Base-by-base conservation (phyloP, 2,113 vertebrate genomes). In the Entelurus aequoreus region DNA sequence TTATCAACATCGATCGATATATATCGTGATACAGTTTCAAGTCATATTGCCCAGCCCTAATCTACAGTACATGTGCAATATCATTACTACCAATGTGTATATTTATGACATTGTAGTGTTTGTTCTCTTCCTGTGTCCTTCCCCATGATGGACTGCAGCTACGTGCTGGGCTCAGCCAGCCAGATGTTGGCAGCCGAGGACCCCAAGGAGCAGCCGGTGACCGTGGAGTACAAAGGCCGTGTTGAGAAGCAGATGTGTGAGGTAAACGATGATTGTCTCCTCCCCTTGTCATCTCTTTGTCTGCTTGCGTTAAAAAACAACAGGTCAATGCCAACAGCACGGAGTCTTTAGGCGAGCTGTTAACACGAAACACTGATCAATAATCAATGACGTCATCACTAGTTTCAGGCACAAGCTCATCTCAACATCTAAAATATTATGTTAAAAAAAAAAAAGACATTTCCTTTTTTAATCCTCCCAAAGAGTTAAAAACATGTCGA, bases 191-290 rank as follows among this genome's bases (percentile, higher is more conserved):
- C 88, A 81, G 80, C 73, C 75, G 76, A 83, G 76, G 81, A 72
- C 75, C 9, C 68, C 40, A 64, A 80, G 60, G 83, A 88, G 72
- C 75, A 71, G 66, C 87, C 73, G 3, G 83, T 89, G n/a, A 90
- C 90, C 0, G 59, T 89, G 60, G 88, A 91, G 77, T 82, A 86
- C 84, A 77, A 73, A 67, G 60, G 53, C 44, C 16, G 10, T 52
- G 81, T 91, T 48, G 85, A 91, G 61, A 62, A 83, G 42, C 77
- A 90, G 66, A 77, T 91, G 60, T 60, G 48, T 3, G 76, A 90
- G 89, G 90, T 90, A 72, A 83, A 66, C 67, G 48, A 69, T 16
- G 15, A 16, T 7, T n/a, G n/a, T 51, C 4, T 16, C 13, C 19
- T 51, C 49, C 15, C 14, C 48, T 50, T 3, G 8, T 16, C 48